phyloP scores from a whole-genome alignment of 2,113 vertebrate genomes.

The Taxidea taxus region DNA sequence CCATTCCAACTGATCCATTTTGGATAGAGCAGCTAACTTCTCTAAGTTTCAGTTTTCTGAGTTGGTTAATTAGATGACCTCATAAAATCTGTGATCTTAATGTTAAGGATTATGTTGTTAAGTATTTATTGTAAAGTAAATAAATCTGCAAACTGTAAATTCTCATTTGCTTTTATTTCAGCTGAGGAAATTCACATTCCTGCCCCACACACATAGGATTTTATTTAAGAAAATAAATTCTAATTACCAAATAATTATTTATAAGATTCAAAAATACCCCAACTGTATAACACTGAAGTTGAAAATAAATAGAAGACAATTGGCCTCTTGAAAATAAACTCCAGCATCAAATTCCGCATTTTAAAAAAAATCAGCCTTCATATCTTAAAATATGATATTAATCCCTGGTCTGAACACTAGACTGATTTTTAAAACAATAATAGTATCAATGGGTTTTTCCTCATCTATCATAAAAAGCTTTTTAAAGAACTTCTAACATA shows the following conservation, averaged over 20 bases:
- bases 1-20: neutral
- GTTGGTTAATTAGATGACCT: neutral
- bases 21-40: neutral
- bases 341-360: neutral
- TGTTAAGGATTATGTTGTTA: constrained; percentile 5
- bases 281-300: neutral
- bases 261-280: neutral
- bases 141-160: neutral
- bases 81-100: constrained; percentile 12
- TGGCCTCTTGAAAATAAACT: neutral
- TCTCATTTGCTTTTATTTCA: constrained; percentile 7
- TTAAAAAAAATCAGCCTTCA: neutral
- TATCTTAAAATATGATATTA: constrained; percentile 43
- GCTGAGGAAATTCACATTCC: neutral
- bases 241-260: neutral
- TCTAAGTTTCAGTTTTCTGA: neutral
- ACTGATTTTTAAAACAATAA: constrained; percentile 70
- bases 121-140: neutral
- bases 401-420: constrained; percentile 54
- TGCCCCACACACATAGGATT: neutral
- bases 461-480: constrained; percentile 72
- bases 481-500: constrained; percentile 74
- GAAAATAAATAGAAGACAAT: neutral
- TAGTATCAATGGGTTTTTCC: constrained; percentile 60
- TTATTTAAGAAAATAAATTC: constrained; percentile 5